phyloP scores from a whole-genome alignment of 2,113 vertebrate species.

The Garra rufa region DNA sequence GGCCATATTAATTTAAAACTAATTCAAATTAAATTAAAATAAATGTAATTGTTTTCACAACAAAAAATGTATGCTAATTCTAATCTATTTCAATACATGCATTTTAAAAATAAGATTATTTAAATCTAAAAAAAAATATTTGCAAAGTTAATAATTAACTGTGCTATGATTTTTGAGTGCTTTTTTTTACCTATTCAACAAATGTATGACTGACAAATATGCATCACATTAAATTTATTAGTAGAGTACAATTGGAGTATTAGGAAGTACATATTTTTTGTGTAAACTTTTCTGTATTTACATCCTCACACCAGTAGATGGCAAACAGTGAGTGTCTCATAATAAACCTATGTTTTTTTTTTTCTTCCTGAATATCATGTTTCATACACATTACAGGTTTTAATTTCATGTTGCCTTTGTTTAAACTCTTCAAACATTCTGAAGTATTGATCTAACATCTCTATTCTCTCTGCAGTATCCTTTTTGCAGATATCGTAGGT shows the following conservation, averaged over 20 bases:
- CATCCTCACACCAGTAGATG: neutral
- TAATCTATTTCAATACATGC: neutral
- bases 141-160: neutral
- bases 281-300: neutral
- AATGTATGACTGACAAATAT: neutral
- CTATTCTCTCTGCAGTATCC: constrained; percentile 80
- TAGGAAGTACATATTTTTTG: neutral
- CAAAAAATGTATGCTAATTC: neutral
- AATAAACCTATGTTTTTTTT: neutral
- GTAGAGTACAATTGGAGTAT: too few relatives aligned
- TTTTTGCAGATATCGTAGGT: constrained; percentile 95
- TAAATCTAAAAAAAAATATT: too few relatives aligned
- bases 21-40: too few relatives aligned
- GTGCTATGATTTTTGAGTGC: neutral
- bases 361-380: neutral
- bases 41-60: neutral
- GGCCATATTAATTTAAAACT: neutral
- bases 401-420: neutral
- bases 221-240: neutral
- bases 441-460: neutral
- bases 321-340: neutral
- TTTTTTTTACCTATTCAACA: neutral
- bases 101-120: neutral
- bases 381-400: neutral
- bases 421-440: neutral